A percentile compares a stretch with the other conserved stretches of the same genome.
These are phyloP conservation scores for Fistularia tabacaria DNA, from an alignment of 2,797 vertebrate species.

Conservation along the genomic window DNA sequence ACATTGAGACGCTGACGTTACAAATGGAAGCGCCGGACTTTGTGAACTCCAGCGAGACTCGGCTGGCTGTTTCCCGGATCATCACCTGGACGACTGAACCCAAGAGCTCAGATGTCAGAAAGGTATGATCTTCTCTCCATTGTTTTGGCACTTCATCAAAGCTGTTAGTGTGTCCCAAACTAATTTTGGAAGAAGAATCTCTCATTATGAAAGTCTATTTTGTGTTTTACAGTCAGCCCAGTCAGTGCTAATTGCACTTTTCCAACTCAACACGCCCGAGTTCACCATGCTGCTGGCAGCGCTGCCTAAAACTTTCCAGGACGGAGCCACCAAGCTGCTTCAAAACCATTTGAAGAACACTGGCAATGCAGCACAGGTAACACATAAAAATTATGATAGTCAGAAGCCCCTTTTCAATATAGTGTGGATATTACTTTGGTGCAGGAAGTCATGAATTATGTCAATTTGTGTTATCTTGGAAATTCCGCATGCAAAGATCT, in stretches of 20 bases:
- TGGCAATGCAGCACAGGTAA: conserved; percentile 78
- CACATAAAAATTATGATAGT: neutral
- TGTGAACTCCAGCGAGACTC: conserved; percentile 95
- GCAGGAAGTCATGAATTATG: too few species aligned
- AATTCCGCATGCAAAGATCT: too few species aligned
- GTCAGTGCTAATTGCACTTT: conserved; percentile 90
- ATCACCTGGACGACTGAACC: conserved; percentile 98
- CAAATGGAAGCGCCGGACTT: conserved; percentile 97
- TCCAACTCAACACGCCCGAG: conserved; percentile 96
- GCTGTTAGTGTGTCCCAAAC: too few species aligned
- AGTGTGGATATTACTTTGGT: too few species aligned
- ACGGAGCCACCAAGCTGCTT: conserved; percentile 93
- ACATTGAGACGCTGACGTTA: conserved; percentile 91
- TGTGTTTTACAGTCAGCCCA: conserved; percentile 85
- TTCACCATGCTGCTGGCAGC: conserved; percentile 95
- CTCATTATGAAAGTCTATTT: conserved; percentile 7
- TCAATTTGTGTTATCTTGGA: too few species aligned
- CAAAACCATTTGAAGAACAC: conserved; percentile 94
- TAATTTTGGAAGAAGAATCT: neutral
- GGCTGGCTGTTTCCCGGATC: conserved; percentile 92
- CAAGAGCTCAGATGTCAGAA: conserved; percentile 96
- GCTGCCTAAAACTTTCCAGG: conserved; percentile 96
- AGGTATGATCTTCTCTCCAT: conserved; percentile 68
- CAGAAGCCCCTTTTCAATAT: too few species aligned
- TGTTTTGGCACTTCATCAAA: neutral